Base-by-base conservation (phyloP, 2,888 invertebrate species). In the Disparrhopalites patrizii region DNA sequence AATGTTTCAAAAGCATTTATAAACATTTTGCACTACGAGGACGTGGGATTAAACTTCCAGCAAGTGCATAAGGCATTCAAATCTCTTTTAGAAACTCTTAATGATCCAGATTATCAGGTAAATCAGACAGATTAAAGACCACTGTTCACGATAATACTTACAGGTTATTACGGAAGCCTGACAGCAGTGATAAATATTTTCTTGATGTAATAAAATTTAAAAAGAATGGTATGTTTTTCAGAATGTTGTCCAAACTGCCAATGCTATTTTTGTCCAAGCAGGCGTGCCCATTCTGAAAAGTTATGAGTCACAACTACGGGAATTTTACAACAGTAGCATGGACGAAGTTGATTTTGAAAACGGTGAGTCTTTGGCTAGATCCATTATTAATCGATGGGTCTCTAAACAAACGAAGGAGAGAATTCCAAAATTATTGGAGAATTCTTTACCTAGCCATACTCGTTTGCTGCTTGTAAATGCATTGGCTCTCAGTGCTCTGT, bases 401-500 rank as follows among this genome's bases (percentile, higher is more conserved):
- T 68, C 69, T 7, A 65, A 66, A 5, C 71, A 75, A 62, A 77
- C 77, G 7, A 71, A 71, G 23, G 75, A 74, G 1, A 65, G 73
- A 28, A 76, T 76, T 54, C 33, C 71, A 2, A 63, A 68, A 5
- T 63, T 76, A 10, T 62, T 77, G 38, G 72, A 76, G 7, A 67
- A 65, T 38, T 74, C 76, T 1, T 51, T 76, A 0, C 68, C 73
- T 7, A 67, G 66, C 28, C 71, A 74, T 51, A 74, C 76, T 1
- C 71, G 73, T 31, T 67, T 77, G 33, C 52, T 77, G 7, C 72
- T 77, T n/a, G 74, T 76, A n/a, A 76, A 76, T 58, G 76, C 75
- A 8, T 62, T 76, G 7, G 70, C 75, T 1, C 61, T 77, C 62
- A 70, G 72, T 47, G 76, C 76, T 15, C 66, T 72, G 13, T 77